Conservation (phyloP, 1,140 invertebrate genomes). For the Aphelinus certus region DNA sequence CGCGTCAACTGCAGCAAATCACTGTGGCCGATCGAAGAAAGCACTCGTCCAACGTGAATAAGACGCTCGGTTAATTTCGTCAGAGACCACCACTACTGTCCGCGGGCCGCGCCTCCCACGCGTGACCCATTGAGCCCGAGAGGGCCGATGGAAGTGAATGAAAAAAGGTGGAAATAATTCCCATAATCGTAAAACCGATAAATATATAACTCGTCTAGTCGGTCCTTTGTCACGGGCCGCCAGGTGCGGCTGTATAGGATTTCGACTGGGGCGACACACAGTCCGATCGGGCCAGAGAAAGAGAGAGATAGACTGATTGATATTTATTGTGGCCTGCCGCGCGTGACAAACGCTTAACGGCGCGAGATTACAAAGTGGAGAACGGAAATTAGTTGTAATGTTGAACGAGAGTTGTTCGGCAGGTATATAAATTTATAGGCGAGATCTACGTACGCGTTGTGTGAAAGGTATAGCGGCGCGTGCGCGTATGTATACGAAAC, state of each 20-base stretch:
- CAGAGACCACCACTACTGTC: neutral
- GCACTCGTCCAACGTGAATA: constrained; percentile 17
- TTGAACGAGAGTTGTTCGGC: neutral
- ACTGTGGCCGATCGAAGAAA: constrained; percentile 18
- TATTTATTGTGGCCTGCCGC: constrained; percentile 14
- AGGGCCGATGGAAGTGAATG: neutral
- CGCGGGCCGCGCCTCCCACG: neutral
- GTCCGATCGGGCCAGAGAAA: neutral
- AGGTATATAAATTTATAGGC: too few relatives aligned
- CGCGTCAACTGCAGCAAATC: constrained; percentile 22
- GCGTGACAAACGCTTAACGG: neutral
- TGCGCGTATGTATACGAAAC: too few relatives aligned
- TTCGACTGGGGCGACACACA: too few relatives aligned
- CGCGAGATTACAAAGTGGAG: neutral
- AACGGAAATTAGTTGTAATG: neutral
- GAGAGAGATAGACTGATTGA: neutral
- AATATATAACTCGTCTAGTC: constrained; percentile 29
- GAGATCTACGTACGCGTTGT: too few relatives aligned
- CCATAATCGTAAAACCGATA: constrained; percentile 34
- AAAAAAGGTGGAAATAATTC: constrained; percentile 10
- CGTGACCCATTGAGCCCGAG: constrained; percentile 6
- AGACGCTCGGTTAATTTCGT: constrained; percentile 32
- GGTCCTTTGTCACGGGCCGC: constrained; percentile 6
- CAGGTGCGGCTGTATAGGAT: neutral
- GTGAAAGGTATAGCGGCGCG: too few relatives aligned